Percentiles rank a stretch among this genome's conserved stretches.
Conservation (phyloP, 2,888 invertebrate genomes). For the Mimachlamys varia region DNA sequence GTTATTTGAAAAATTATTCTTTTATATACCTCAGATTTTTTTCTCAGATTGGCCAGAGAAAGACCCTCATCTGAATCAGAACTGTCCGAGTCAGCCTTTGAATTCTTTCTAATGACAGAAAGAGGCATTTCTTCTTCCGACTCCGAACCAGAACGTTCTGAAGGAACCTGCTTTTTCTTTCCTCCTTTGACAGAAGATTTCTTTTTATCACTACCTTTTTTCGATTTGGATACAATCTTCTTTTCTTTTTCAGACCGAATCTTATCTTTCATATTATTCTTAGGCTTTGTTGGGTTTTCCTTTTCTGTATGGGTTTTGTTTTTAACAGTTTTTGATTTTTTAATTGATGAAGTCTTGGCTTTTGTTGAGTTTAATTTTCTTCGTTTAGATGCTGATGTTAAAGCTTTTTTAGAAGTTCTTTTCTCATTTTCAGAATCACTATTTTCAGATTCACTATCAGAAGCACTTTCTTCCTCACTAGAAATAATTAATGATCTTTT, state of each 20-base stretch:
- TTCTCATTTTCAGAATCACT: neutral
- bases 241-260: neutral
- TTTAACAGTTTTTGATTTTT: neutral
- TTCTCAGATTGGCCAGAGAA: constrained; percentile 32
- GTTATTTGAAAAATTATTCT: neutral
- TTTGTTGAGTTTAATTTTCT: neutral
- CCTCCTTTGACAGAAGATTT: neutral
- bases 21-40: neutral
- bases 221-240: neutral
- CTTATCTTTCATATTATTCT: neutral
- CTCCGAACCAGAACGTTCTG: neutral
- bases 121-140: neutral
- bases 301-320: neutral
- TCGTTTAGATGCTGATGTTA: constrained; percentile 7
- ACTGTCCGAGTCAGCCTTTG: neutral
- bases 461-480: neutral
- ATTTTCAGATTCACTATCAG: neutral
- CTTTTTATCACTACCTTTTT: neutral
- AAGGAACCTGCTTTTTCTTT: neutral
- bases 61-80: constrained; percentile 37
- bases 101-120: neutral
- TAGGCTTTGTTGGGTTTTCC: neutral
- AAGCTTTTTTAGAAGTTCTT: neutral
- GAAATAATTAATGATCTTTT: neutral
- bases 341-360: neutral